phyloP scores from a whole-genome alignment of 2,797 vertebrate genomes.

The Nannoperca australis region DNA sequence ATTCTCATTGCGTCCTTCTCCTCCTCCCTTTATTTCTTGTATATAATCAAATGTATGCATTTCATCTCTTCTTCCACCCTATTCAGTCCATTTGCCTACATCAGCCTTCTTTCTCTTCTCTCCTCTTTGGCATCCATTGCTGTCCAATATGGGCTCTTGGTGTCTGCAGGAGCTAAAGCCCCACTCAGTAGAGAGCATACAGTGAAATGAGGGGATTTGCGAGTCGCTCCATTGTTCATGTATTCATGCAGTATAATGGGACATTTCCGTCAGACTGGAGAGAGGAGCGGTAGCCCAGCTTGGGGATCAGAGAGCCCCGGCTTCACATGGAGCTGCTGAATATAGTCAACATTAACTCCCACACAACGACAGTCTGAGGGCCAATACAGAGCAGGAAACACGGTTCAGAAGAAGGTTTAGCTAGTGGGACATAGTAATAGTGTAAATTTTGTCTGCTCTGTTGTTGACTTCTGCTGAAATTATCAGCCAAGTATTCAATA shows the following conservation, averaged over 20 bases:
- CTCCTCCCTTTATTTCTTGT: not conserved
- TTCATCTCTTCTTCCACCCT: conserved; percentile 13
- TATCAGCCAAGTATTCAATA: not conserved
- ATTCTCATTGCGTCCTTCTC: conserved; percentile 1
- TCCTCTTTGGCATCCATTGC: conserved; percentile 41
- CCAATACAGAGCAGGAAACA: conserved; percentile 29
- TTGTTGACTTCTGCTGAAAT: not conserved
- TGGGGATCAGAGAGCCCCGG: conserved; percentile 50
- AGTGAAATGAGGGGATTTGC: conserved; percentile 73
- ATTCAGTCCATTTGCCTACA: conserved; percentile 3
- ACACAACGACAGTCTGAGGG: conserved; percentile 53
- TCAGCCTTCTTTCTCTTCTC: not conserved
- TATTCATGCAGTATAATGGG: conserved; percentile 65
- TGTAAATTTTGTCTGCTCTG: not conserved
- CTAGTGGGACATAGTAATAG: not conserved
- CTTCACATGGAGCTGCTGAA: conserved; percentile 58
- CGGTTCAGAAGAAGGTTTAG: conserved; percentile 11
- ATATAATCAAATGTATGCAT: conserved; percentile 7
- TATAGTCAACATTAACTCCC: conserved; percentile 56
- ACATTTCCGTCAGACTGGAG: conserved; percentile 66
- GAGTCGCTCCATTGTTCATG: conserved; percentile 69
- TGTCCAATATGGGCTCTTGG: conserved; percentile 39
- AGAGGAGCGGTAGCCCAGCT: conserved; percentile 48
- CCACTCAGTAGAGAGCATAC: conserved; percentile 40
- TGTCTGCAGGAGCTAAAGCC: conserved; percentile 59